Percentiles rank a stretch among this genome's conserved stretches.
These are phyloP conservation scores for Podocnemis expansa DNA, from an alignment of 2,113 vertebrate species.

Conservation along the genomic window DNA sequence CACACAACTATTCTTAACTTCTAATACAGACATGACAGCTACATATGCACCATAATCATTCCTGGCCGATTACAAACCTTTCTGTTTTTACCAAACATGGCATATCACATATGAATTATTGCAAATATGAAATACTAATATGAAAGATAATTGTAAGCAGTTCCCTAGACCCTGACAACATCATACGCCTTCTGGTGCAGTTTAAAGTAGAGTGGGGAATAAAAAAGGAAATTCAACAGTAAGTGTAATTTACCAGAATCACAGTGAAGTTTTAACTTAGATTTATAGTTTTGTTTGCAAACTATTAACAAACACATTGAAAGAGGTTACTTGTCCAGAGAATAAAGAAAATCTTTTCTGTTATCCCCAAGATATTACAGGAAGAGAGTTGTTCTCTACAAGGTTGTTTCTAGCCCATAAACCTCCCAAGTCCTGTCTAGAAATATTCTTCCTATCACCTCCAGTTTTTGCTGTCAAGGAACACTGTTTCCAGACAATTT, in stretches of 20 bases:
- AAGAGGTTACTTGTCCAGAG: neutral
- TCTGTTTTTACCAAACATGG: no score
- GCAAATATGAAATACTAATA: no score
- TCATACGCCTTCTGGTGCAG: neutral
- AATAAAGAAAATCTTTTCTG: neutral
- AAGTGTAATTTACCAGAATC: neutral
- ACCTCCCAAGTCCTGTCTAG: neutral
- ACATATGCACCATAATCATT: no score
- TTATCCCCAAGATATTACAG: neutral
- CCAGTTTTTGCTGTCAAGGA: neutral
- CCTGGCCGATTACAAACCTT: no score
- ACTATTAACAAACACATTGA: neutral
- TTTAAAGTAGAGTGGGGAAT: no score
- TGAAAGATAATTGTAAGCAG: no score
- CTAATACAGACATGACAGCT: no score
- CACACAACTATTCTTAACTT: no score
- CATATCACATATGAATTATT: no score
- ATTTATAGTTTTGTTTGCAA: neutral
- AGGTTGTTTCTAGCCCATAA: neutral
- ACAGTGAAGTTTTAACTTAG: neutral
- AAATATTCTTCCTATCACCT: neutral
- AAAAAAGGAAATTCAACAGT: neutral
- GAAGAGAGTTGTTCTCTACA: neutral
- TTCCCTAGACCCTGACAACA: no score
- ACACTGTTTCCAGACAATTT: neutral